Evolutionary conservation across 1,140 invertebrate genomes (phyloP).

Genomic region (Anadara kagoshimensis): DNA sequence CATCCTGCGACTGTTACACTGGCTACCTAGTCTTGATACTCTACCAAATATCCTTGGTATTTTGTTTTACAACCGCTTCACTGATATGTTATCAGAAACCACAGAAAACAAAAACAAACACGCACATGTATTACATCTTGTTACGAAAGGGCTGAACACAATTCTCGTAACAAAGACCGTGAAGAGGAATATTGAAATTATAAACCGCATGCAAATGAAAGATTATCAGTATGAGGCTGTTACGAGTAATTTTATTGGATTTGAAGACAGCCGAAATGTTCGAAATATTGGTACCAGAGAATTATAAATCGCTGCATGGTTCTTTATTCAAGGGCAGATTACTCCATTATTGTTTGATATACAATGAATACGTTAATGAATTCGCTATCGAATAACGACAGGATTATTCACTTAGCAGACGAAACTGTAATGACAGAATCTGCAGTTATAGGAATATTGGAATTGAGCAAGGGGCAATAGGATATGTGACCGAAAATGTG

Average conservation of each 20-base stretch:
- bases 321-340: constrained; percentile 96
- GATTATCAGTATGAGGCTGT: constrained; percentile 99
- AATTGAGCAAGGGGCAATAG: constrained; percentile 98
- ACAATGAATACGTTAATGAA: constrained; percentile 93
- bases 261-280: constrained; percentile 82
- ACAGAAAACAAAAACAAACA: too few relatives aligned
- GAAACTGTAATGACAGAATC: constrained; percentile 97
- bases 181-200: constrained; percentile 89
- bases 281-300: constrained; percentile 90
- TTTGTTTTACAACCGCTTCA: too few relatives aligned
- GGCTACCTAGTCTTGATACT: too few relatives aligned
- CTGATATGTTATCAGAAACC: too few relatives aligned
- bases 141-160: constrained; percentile 95
- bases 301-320: constrained; percentile 91
- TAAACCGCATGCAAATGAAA: constrained; percentile 91
- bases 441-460: constrained; percentile 90
- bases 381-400: constrained; percentile 90
- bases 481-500: constrained; percentile 96
- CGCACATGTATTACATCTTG: constrained; percentile 83
- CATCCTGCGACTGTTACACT: too few relatives aligned
- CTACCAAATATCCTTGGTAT: too few relatives aligned
- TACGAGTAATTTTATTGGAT: constrained; percentile 89
- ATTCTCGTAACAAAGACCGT: constrained; percentile 93
- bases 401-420: constrained; percentile 98
- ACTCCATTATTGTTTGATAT: constrained; percentile 95